Evolutionary conservation across 2,797 vertebrate genomes (phyloP), one percentile per base, ranked within the genome.

Genomic region (Miichthys miiuy): DNA sequence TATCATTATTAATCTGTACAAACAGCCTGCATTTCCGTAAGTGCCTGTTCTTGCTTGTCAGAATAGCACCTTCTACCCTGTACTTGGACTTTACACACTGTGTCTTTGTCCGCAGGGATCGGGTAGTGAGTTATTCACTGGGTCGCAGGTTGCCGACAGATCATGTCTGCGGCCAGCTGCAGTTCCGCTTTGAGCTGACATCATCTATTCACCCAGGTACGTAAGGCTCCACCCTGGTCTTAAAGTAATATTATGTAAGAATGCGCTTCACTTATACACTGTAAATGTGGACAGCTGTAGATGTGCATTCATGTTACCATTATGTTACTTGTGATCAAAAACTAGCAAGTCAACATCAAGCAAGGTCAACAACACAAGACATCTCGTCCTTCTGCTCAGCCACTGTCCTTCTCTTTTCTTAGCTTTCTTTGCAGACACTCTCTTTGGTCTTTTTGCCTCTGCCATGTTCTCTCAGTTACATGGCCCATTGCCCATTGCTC

Each of bases 101-200:
- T 47, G 10, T 68, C 8, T 76, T 10, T 17, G 3, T 72, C 51
- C 82, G 75, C 93, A 99, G 98, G 87, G 97, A 99, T 87, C 96
- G 97, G 42, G 95, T 98, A 67, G 97, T 99, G 87, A 99, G 96
- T 93, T 99, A 99, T 73, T 96, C 97, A 64, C 93, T 99, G 79
- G 97, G 97, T 62, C 97, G 97, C 77, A 96, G 97, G 86, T 92
- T 99, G 84, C 98, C 98, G 27, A 99, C 98, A 58, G 98, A 99
- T 88, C 97, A 99, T 27, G 97, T 99, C 88, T 99, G 98, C 72
- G 98, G 98, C 63, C 98, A 99, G 88, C 95, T 99, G 89, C 97
- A 98, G 87, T 99, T 99, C 85, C 95, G 98, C 88, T 99, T 99
- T 92, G 97, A 99, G 94, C 96, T 99, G 94, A 97, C 96, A 78